phyloP scores from a whole-genome alignment of 2,797 vertebrate genomes.

The Acanthurus lineatus region DNA sequence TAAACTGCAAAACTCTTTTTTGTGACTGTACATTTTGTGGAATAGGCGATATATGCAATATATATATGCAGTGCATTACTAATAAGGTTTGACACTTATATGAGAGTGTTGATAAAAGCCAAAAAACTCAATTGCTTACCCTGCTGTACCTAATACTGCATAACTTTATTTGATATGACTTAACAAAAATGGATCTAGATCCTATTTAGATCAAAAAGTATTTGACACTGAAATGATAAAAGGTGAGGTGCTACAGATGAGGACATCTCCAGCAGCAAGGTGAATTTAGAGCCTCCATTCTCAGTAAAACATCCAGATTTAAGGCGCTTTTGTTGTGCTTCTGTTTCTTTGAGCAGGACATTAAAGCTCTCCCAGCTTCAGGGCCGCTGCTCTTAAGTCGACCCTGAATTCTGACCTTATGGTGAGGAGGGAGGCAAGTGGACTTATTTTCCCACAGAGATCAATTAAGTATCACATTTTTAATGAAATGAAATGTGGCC shows the following conservation, averaged over 20 bases:
- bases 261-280: constrained; percentile 14
- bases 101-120: neutral
- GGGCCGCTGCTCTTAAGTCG: constrained; percentile 17
- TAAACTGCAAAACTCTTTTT: too few species aligned
- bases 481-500: constrained; percentile 21
- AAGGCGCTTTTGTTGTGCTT: constrained; percentile 12
- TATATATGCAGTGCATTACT: neutral
- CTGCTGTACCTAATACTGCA: neutral
- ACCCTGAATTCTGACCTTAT: constrained; percentile 44
- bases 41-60: neutral
- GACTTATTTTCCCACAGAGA: constrained; percentile 28
- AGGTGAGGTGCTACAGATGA: constrained; percentile 7
- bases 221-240: constrained; percentile 33
- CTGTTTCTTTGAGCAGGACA: constrained; percentile 18
- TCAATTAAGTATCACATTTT: constrained; percentile 38
- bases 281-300: constrained; percentile 9
- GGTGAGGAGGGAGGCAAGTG: constrained; percentile 15
- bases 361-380: constrained; percentile 22
- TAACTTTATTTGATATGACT: neutral
- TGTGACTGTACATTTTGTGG: neutral
- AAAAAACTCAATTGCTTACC: neutral
- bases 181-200: neutral
- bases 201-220: constrained; percentile 8
- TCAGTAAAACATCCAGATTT: neutral
- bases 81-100: neutral